A percentile compares a stretch with the other conserved stretches of the same genome.
These are phyloP conservation scores for Coluber constrictor DNA, from an alignment of 2,797 vertebrate species.

Conservation along the genomic window DNA sequence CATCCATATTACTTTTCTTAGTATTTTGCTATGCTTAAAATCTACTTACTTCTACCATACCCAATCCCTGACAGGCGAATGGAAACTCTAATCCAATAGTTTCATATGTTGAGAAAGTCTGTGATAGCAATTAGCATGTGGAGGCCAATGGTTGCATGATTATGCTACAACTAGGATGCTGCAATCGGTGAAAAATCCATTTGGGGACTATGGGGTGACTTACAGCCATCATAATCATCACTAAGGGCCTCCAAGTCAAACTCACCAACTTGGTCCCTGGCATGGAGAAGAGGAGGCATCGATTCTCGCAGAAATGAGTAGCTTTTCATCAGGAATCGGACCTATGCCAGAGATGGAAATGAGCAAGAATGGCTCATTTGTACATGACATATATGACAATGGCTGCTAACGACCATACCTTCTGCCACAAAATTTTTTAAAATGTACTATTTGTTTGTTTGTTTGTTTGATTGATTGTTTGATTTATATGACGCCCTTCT, in stretches of 20 bases:
- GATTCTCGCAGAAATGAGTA: slow-evolving; percentile 86
- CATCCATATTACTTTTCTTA: not conserved
- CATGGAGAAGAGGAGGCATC: slow-evolving; percentile 64
- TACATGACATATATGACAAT: not conserved
- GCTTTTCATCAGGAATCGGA: slow-evolving; percentile 88
- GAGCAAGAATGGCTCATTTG: not conserved
- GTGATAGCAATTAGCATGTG: too few relatives aligned
- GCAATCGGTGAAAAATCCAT: not conserved
- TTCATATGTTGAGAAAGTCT: not conserved
- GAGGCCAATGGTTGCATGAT: too few relatives aligned
- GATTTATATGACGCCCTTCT: too few relatives aligned
- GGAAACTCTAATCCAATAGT: not conserved
- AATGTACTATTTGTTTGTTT: too few relatives aligned
- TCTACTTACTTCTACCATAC: not conserved
- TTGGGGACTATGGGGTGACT: not conserved
- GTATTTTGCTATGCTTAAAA: not conserved
- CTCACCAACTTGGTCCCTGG: slow-evolving; percentile 70
- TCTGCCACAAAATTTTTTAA: not conserved
- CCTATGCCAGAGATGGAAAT: slow-evolving; percentile 63
- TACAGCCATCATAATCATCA: not conserved
- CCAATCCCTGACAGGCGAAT: not conserved
- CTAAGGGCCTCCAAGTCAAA: not conserved
- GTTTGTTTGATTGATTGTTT: too few relatives aligned
- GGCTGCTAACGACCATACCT: not conserved
- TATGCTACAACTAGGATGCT: not conserved